These are phyloP conservation scores for Eumacrocentrus americanus DNA, from an alignment of 2,888 invertebrate species.

Conservation along the genomic window DNA sequence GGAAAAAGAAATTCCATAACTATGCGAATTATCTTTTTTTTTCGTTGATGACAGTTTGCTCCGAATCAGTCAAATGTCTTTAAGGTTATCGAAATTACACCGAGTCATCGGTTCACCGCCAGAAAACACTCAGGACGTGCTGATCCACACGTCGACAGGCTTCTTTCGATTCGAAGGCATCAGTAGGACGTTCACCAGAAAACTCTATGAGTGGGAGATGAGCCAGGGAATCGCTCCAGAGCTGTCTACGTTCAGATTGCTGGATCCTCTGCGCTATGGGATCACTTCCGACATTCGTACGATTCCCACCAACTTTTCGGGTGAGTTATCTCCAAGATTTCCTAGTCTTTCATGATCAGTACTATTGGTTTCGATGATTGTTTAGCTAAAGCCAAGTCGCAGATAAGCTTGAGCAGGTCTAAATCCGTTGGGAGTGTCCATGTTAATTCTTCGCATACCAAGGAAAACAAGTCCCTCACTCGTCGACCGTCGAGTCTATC, in stretches of 20 bases:
- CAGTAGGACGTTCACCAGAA: conserved; percentile 86
- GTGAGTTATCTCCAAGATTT: too few relatives aligned
- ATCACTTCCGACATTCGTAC: neutral
- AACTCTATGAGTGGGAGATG: conserved; percentile 91
- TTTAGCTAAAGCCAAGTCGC: too few relatives aligned
- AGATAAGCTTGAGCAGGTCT: conserved; percentile 67
- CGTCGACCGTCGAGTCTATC: conserved; percentile 71
- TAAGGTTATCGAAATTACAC: conserved; percentile 66
- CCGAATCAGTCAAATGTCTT: too few relatives aligned
- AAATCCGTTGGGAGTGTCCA: conserved; percentile 78
- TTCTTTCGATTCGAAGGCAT: conserved; percentile 86
- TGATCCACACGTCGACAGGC: conserved; percentile 82
- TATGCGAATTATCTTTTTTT: neutral
- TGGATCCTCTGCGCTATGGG: conserved; percentile 64
- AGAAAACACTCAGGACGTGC: conserved; percentile 71
- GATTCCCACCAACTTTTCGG: too few relatives aligned
- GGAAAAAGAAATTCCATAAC: neutral
- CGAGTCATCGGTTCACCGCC: conserved; percentile 66
- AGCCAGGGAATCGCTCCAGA: conserved; percentile 86
- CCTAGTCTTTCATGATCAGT: too few relatives aligned
- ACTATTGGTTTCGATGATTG: too few relatives aligned
- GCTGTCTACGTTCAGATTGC: conserved; percentile 80
- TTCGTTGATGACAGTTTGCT: too few relatives aligned
- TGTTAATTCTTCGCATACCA: conserved; percentile 22
- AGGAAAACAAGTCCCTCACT: neutral